A percentile compares a stretch with the other conserved stretches of the same genome.
Conservation (phyloP, 2,888 invertebrate genomes). For the Orchesellides sinensis region DNA sequence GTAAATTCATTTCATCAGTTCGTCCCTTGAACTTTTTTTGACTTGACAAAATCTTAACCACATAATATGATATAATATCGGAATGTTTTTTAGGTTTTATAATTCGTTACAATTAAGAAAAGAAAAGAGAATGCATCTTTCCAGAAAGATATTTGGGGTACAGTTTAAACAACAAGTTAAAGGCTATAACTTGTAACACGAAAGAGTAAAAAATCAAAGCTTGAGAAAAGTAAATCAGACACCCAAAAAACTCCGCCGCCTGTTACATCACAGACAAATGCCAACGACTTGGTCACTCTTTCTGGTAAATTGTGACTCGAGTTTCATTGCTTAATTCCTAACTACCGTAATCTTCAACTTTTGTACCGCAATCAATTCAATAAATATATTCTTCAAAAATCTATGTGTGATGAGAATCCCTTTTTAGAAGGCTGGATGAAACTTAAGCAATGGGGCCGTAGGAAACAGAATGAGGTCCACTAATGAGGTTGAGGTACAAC, state of each 20-base stretch:
- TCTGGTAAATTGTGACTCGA: slow-evolving; percentile 48
- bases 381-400: slow-evolving; percentile 44
- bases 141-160: background rate
- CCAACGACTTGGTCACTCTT: slow-evolving; percentile 61
- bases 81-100: slow-evolving; percentile 36
- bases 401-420: slow-evolving; percentile 4
- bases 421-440: slow-evolving; percentile 16
- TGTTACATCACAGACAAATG: slow-evolving; percentile 68
- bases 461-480: slow-evolving; percentile 19
- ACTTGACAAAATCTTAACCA: slow-evolving; percentile 36
- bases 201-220: slow-evolving; percentile 26
- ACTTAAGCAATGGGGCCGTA: background rate
- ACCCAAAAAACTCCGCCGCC: slow-evolving; percentile 59
- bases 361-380: slow-evolving; percentile 60
- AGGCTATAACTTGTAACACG: slow-evolving; percentile 13
- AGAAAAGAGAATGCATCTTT: background rate
- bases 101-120: slow-evolving; percentile 9
- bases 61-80: slow-evolving; percentile 36
- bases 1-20: slow-evolving; percentile 43
- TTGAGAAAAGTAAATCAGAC: slow-evolving; percentile 36
- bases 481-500: slow-evolving; percentile 65
- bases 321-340: slow-evolving; percentile 30
- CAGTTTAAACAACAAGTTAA: background rate
- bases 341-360: slow-evolving; percentile 53
- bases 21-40: slow-evolving; percentile 47